These are phyloP conservation scores for Tinea pellionella DNA, from an alignment of 2,888 invertebrate species.

Conservation along the genomic window DNA sequence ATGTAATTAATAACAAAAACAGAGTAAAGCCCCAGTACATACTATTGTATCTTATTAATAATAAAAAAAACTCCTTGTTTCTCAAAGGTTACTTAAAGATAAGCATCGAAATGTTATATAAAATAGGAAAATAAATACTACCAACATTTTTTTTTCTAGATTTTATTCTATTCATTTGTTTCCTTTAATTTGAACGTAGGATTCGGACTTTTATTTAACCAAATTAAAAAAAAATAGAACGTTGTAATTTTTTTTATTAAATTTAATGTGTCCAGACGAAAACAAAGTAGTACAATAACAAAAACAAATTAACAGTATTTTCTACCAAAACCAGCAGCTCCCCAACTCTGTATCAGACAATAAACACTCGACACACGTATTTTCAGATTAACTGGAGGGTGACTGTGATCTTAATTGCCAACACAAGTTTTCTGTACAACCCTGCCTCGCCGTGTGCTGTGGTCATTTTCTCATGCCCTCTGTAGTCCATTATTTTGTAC, in stretches of 20 bases:
- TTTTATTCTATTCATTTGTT: too few species aligned
- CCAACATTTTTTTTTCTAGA: too few species aligned
- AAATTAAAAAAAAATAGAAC: too few species aligned
- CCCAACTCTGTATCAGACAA: constrained; percentile 37
- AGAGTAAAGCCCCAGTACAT: too few species aligned
- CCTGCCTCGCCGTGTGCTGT: constrained; percentile 21
- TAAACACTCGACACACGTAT: constrained; percentile 62
- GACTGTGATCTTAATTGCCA: constrained; percentile 63
- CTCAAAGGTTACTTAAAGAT: too few species aligned
- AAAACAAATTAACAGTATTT: constrained; percentile 11
- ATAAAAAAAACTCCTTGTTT: too few species aligned
- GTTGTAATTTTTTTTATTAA: not conserved
- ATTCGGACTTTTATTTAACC: too few species aligned
- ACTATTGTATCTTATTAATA: too few species aligned
- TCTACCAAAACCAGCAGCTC: not conserved
- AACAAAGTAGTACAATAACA: not conserved
- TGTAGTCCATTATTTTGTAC: constrained; percentile 56
- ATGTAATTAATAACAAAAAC: too few species aligned
- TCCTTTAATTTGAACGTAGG: too few species aligned
- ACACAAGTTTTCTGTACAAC: constrained; percentile 30
- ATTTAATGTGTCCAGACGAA: not conserved
- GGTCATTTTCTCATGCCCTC: constrained; percentile 48
- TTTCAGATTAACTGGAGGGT: constrained; percentile 62
- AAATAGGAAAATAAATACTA: too few species aligned
- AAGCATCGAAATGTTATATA: too few species aligned